These are phyloP conservation scores for Plecotus auritus DNA, from an alignment of 2,113 vertebrate species.

Conservation along the genomic window DNA sequence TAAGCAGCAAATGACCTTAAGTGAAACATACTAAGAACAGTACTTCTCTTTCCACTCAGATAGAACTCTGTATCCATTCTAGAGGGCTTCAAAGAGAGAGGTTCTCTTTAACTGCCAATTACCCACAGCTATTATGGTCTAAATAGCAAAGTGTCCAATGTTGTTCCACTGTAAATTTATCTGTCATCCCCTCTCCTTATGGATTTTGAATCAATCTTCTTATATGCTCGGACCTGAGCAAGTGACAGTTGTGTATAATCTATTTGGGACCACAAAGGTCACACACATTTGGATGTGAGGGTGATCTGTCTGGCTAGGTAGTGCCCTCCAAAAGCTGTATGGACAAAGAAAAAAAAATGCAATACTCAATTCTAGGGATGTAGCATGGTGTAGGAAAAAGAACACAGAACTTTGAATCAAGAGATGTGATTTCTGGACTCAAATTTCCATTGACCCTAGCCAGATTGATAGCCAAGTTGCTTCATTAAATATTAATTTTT, in stretches of 20 bases:
- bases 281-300: not conserved
- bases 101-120: constrained; percentile 27
- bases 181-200: not conserved
- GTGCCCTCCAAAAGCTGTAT: not conserved
- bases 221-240: not conserved
- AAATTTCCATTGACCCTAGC: constrained; percentile 15
- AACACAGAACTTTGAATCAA: not conserved
- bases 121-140: not conserved
- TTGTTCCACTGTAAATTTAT: constrained; percentile 8
- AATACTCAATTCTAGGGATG: constrained; percentile 1
- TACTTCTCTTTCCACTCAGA: not conserved
- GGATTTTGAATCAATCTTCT: constrained; percentile 42
- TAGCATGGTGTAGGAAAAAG: not conserved
- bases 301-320: not conserved
- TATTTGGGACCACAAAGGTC: not conserved
- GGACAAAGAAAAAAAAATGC: not conserved
- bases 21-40: not conserved
- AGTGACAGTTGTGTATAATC: not conserved
- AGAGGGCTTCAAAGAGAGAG: not conserved
- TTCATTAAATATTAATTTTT: constrained; percentile 47
- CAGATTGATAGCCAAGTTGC: not conserved
- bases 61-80: not conserved
- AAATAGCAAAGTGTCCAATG: not conserved
- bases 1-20: not conserved
- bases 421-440: constrained; percentile 31